These are phyloP conservation scores for Natator depressus DNA, from an alignment of 2,113 vertebrate genomes.

Conservation along the genomic window DNA sequence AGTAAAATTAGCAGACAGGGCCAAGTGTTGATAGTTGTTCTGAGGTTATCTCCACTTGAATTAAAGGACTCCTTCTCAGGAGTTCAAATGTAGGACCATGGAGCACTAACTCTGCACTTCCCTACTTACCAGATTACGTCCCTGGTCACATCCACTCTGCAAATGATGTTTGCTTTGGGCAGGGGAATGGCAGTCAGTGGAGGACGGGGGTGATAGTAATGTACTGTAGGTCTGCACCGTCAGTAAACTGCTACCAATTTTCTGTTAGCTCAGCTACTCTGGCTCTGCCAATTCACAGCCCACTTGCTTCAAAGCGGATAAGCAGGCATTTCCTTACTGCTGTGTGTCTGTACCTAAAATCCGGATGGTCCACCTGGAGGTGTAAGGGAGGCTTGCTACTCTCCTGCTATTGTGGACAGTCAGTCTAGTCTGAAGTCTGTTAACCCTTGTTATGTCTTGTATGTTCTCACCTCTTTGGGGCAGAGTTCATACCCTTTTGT, in stretches of 20 bases:
- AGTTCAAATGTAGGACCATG: background rate
- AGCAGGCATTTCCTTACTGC: background rate
- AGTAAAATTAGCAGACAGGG: background rate
- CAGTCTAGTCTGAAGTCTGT: background rate
- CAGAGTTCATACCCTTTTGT: background rate
- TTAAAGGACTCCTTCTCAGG: background rate
- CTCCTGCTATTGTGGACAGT: background rate
- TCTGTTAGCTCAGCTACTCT: background rate
- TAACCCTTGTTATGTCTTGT: background rate
- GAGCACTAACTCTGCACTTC: background rate
- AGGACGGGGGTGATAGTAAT: background rate
- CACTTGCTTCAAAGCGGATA: background rate
- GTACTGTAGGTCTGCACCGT: background rate
- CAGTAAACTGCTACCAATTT: background rate
- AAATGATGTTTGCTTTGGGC: background rate
- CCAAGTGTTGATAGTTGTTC: background rate
- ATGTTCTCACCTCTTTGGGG: background rate
- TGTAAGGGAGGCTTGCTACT: background rate
- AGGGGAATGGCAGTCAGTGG: background rate
- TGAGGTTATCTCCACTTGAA: rapidly evolving
- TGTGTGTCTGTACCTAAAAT: background rate
- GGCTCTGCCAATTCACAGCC: background rate
- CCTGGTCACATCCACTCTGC: background rate
- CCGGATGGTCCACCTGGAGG: background rate
- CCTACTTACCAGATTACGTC: background rate